Conservation (phyloP, 2,797 vertebrate genomes). For the Myotis daubentonii region DNA sequence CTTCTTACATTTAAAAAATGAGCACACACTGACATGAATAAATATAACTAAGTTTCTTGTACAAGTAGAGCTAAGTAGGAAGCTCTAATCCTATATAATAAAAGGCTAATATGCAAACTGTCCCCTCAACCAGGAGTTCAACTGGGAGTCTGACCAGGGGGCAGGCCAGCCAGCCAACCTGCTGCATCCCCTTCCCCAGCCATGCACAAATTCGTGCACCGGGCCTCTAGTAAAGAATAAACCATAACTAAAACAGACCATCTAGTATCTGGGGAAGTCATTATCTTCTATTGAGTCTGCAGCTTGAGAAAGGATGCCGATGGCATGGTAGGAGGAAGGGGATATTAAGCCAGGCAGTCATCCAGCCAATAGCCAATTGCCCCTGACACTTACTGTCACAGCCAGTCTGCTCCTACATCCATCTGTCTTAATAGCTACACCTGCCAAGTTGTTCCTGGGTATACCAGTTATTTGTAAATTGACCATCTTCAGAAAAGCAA, state of each 20-base stretch:
- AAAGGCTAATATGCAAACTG: too few relatives aligned
- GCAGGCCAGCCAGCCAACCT: too few relatives aligned
- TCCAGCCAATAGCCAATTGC: not conserved
- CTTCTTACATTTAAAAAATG: constrained; percentile 21
- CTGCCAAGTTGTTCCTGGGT: not conserved
- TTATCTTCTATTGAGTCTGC: not conserved
- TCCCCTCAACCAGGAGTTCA: too few relatives aligned
- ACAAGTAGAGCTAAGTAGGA: not conserved
- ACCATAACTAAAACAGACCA: not conserved
- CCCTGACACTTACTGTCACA: not conserved
- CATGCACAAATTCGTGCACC: too few relatives aligned
- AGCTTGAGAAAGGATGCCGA: not conserved
- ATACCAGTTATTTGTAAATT: not conserved
- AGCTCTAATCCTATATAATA: not conserved
- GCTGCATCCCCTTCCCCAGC: too few relatives aligned
- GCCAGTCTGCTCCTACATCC: not conserved
- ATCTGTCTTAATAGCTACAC: not conserved
- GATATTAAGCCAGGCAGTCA: not conserved
- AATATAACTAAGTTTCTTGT: not conserved
- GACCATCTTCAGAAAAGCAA: not conserved
- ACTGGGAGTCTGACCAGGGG: too few relatives aligned
- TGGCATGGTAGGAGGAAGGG: not conserved
- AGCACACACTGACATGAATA: not conserved
- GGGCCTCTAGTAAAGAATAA: not conserved
- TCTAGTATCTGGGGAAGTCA: not conserved